Evolutionary conservation across 1,140 invertebrate genomes (phyloP), one percentile per base, ranked within the genome.

Genomic region (Zaprionus camerounensis): DNA sequence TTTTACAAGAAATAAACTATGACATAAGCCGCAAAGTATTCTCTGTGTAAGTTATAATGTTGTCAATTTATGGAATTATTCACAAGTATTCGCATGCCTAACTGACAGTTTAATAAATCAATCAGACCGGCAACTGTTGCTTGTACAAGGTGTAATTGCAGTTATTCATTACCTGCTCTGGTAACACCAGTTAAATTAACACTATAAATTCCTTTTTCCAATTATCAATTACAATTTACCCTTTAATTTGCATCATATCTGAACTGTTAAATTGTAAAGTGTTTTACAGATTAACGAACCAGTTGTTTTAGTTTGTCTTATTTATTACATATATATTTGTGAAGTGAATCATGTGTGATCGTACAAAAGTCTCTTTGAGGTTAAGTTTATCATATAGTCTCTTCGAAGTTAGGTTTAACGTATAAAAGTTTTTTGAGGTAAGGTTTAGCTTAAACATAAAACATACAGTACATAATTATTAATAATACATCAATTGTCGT

Each of bases 1-100:
- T 41, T 51, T 64, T 53, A 64, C 53, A 56, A 46, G 20, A 71
- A 46, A 65, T 51, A 56, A 56, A 31, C 22, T 24, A 78, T 85
- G 83, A 86, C 80, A 80, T 86, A 86, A 79, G 69, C 49, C 55
- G 26, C 51, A 34, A 24, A 79, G 59, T 76, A 86, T 69, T 70
- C 73, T 17, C n/a, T 46, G 0, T n/a, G 2, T 59, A 62, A 57
- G 46, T 11, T 24, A 41, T 64, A 17, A n/a, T 46, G 17, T 17
- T 41, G 31, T 38, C 44, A 61, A 17, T 38, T 46, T 62, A 28
- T 68, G 28, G 28, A 58, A 59, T 28, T 36, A 57, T 66, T 51
- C 41, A 58, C 38, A 70, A 46, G 62, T 71, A 26, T 76, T 76
- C 67, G 82, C 79, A 70, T 69, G 62, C 31, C 55, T 49, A 56